Base-by-base conservation (phyloP, 2,113 vertebrate species). In the Ellobius talpinus region DNA sequence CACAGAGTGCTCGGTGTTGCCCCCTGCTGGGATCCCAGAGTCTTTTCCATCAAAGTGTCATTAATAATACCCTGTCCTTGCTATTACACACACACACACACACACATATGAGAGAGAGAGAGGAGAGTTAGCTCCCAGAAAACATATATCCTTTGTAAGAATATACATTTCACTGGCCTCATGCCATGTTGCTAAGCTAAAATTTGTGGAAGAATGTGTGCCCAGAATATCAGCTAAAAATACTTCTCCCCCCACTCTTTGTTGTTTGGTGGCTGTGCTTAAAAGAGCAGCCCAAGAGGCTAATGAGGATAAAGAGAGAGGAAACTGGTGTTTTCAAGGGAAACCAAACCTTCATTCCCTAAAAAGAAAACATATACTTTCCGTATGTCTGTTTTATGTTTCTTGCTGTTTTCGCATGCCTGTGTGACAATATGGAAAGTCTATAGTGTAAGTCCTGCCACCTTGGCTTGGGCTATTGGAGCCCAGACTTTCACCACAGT, bases 201-300 rank as follows among this genome's bases (percentile, higher is more conserved):
- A 95, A 66, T 85, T 89, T 88, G 31, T 78, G 88, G 93, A 97
- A 97, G 96, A 97, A 96, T 97, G 81, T 31, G 90, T 95, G 97
- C 94, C 96, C 95, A 96, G 97, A 97, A 92, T 95, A 96, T 97
- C 92, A 88, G 92, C 95, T 97, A 97, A 97, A 97, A 98, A 97
- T 96, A 92, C 92, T 50, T 88, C 95, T 45, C 89, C 76, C 90
- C 68, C 79, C 42, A 50, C 45, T 5, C 90, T 86, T 90, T 21
- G n/a, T 21, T 96, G 92, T 89, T 94, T 78, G 88, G 94, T 84
- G 95, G 90, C 85, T 91, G 39, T 90, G 77, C 76, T 92, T 95
- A 92, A 93, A 92, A 93, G 93, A 89, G 85, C 0, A 68, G 95
- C 97, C 93, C 95, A n/a, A 77, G 98, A 96, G 95, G 96, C 76